These are phyloP conservation scores for Dione juno DNA, from an alignment of 2,888 invertebrate genomes.

Conservation along the genomic window DNA sequence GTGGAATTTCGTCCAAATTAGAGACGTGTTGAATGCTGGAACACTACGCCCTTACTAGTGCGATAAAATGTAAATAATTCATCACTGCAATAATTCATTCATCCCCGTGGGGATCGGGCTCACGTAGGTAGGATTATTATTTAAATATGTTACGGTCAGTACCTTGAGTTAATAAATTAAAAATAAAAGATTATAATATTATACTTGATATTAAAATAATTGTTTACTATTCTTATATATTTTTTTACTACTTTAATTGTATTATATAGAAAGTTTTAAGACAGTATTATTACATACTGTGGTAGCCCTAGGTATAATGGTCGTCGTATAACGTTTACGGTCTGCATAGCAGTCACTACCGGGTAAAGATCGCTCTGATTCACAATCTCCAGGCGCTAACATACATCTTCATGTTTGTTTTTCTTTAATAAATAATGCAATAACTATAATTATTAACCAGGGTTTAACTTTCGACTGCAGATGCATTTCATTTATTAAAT, in stretches of 20 bases:
- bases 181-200: no score
- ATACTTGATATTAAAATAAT: no score
- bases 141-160: no score
- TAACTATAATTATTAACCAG: slow-evolving; percentile 2
- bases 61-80: no score
- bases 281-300: not conserved
- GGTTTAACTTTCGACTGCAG: not conserved
- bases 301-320: slow-evolving; percentile 31
- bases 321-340: slow-evolving; percentile 33
- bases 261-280: not conserved
- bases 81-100: no score
- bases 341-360: slow-evolving; percentile 37
- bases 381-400: slow-evolving; percentile 33
- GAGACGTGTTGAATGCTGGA: no score
- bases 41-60: no score
- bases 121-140: no score
- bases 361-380: slow-evolving; percentile 44
- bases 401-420: slow-evolving; percentile 13
- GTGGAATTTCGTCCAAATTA: no score
- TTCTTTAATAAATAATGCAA: slow-evolving; percentile 24
- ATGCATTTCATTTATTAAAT: not conserved
- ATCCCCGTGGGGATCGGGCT: no score
- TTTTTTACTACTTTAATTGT: not conserved
- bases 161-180: no score
- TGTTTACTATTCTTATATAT: no score